Percentiles rank a stretch among this genome's conserved stretches.
phyloP scores from a whole-genome alignment of 1,140 invertebrate genomes.

The Heliothis subflexa region DNA sequence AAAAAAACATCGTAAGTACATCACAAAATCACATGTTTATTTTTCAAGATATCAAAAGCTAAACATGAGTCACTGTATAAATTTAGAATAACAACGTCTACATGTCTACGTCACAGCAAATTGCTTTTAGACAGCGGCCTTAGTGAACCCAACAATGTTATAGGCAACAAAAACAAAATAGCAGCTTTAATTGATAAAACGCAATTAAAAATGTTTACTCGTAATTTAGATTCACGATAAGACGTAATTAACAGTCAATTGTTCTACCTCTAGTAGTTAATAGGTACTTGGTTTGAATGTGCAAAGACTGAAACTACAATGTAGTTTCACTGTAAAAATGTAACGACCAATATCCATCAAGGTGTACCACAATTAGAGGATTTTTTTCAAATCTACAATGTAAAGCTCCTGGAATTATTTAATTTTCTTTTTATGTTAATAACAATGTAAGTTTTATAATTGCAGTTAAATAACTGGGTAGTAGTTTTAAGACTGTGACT shows the following conservation, averaged over 20 bases:
- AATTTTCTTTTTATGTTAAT: neutral
- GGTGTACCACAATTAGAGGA: neutral
- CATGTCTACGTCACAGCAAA: neutral
- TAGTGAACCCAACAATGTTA: slow-evolving; percentile 20
- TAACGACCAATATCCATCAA: slow-evolving; percentile 11
- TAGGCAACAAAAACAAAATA: slow-evolving; percentile 17
- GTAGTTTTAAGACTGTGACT: no score
- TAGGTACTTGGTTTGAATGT: neutral
- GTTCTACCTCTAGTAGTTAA: slow-evolving; percentile 37
- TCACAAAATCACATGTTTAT: no score
- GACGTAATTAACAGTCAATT: slow-evolving; percentile 56
- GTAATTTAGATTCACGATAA: slow-evolving; percentile 53
- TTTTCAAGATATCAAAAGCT: no score
- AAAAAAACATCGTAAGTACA: no score
- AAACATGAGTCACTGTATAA: neutral
- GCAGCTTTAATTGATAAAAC: slow-evolving; percentile 56
- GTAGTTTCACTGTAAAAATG: slow-evolving; percentile 1
- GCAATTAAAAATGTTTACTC: slow-evolving; percentile 53
- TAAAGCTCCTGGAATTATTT: neutral
- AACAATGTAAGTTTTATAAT: neutral
- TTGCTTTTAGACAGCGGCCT: neutral
- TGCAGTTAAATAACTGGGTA: no score
- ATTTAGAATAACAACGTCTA: neutral
- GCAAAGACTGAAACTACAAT: slow-evolving; percentile 7
- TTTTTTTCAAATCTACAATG: neutral